Base-by-base conservation (phyloP, 2,888 invertebrate genomes). In the Epinotia ramella region DNA sequence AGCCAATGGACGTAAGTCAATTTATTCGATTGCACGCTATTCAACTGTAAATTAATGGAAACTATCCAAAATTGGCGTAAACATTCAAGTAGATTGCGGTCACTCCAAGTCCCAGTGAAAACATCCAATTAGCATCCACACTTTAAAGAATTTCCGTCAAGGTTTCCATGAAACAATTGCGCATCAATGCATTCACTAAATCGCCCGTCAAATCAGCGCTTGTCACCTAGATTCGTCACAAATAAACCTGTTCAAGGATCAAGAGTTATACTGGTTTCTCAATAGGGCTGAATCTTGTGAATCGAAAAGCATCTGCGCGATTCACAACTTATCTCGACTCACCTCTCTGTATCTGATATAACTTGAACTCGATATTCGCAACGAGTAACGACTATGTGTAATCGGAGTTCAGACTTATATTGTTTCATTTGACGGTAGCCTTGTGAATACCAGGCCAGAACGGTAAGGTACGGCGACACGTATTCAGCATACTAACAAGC, bases 401-500 rank as follows among this genome's bases (percentile, higher is more conserved):
- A 53, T n/a, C 53, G 16, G 53, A 13, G 53, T 7, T 6, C 53
- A 53, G 53, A 49, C 5, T 49, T 49, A 16, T 49, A 49, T 6
- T 16, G 13, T 13, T 13, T 0, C 16, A 49, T 49, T 16, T 49
- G 49, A 16, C 16, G 49, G 49, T 16, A 49, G 49, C 49, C 53
- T 53, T 53, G 20, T 16, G 9, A 65, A 53, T 24, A 46, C 11
- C 28, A 49, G 16, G 53, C 66, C 28, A 53, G 81, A 86, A 89
- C 88, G 87, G 89, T 88, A 89, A 86, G 86, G 82, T 71, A 53
- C 73, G 82, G 80, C 81, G 84, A 86, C 88, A 87, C 86, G 69
- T 56, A 91, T 89, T 92, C 91, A 91, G 92, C 92, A 92, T 93
- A 91, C 89, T 88, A 91, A 91, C 89, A 87, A 88, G 90, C 89